A percentile compares a stretch with the other conserved stretches of the same genome.
phyloP scores from a whole-genome alignment of 2,797 vertebrate species.

The Gorsachius magnificus region DNA sequence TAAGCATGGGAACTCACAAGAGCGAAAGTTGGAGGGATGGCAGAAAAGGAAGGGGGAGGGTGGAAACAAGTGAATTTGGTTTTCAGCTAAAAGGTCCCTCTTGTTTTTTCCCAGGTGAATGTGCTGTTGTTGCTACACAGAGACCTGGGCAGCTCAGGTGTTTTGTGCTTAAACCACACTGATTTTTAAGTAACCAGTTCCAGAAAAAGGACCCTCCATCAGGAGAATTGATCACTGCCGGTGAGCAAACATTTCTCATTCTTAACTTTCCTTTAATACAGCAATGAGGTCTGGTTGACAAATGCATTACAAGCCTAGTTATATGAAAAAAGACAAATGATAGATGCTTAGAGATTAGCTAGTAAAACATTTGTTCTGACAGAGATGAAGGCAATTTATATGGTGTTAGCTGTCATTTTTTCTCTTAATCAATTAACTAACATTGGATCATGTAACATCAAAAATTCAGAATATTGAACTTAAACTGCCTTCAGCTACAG shows the following conservation, averaged over 20 bases:
- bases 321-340: background rate
- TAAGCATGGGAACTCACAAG: slow-evolving; percentile 58
- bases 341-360: background rate
- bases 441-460: background rate
- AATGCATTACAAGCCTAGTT: background rate
- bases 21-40: background rate
- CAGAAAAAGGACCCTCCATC: slow-evolving; percentile 23
- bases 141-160: slow-evolving; percentile 25
- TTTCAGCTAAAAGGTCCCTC: slow-evolving; percentile 18
- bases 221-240: background rate
- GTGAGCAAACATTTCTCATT: slow-evolving; percentile 69
- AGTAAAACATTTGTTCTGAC: background rate
- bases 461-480: background rate
- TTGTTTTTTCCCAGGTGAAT: slow-evolving; percentile 34
- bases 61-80: background rate
- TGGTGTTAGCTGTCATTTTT: background rate
- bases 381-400: background rate
- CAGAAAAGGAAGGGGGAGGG: slow-evolving; percentile 37
- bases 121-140: slow-evolving; percentile 17
- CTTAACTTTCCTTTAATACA: background rate
- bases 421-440: background rate
- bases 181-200: slow-evolving; percentile 35
- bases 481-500: background rate
- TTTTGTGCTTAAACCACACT: slow-evolving; percentile 48
- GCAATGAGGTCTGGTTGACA: background rate